Base-by-base conservation (phyloP, 2,797 vertebrate species). In the Girardinus metallicus region DNA sequence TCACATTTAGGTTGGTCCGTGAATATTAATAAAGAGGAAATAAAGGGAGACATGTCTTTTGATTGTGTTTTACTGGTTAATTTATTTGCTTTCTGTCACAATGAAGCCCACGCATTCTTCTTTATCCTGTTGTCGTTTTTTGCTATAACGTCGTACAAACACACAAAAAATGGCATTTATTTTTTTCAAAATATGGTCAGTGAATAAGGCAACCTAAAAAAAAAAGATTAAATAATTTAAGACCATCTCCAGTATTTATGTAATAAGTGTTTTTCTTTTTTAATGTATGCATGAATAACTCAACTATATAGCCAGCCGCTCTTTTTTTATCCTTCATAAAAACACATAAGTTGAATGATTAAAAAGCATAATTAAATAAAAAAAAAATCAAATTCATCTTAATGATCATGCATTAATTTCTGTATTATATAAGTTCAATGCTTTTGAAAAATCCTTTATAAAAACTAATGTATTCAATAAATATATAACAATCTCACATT, bases 391-490 rank as follows among this genome's bases (percentile, higher is more conserved):
- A 85, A 81, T 83, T 62, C 72, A 79, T 70, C 34, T 80, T 60
- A 83, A 73, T 82, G 78, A 84, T 75, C 84, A 84, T 89, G 87
- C 86, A 87, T 92, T 86, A 51, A 81, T 84, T 78, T 81, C 76
- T 77, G 87, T 80, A 46, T 78, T 79, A 83, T 74, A 84, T 62
- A 84, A 74, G 85, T 85, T 79, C 83, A 80, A 85, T 77, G 85
- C 70, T 72, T 85, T 62, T 76, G 83, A 51, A 85, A 91, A 91
- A 85, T 85, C 76, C 81, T 77, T 90, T 94, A 93, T 82, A 95
- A 94, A 96, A 95, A 93, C 87, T 92, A 93, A 62, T 87, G 87
- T 89, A 91, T 92, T 93, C 89, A 93, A 89, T 93, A 93, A 95
- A 95, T 95, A 93, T 94, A 94, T 88, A 94, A 92, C 89, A 87